Conservation (phyloP, 2,113 vertebrate species). For the Barbus barbus region DNA sequence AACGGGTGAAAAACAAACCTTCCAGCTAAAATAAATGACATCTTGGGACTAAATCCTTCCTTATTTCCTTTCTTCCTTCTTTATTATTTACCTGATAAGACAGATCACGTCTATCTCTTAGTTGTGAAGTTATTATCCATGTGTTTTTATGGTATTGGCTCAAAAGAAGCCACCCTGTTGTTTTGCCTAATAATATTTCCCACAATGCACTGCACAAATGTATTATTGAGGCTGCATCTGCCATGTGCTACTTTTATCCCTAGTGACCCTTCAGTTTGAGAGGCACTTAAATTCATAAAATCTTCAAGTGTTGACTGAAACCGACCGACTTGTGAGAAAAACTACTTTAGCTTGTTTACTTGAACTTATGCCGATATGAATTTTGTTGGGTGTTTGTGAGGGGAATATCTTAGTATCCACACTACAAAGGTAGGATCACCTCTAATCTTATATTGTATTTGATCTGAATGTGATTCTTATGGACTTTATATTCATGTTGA, state of each 20-base stretch:
- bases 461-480: background rate
- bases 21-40: constrained; percentile 42
- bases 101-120: background rate
- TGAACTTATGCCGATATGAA: constrained; percentile 6
- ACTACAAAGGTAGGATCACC: constrained; percentile 10
- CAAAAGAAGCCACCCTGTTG: background rate
- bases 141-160: constrained; percentile 3
- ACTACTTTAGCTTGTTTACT: constrained; percentile 31
- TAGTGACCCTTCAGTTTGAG: constrained; percentile 35
- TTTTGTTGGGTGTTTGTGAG: constrained; percentile 7
- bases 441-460: background rate
- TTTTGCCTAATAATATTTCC: constrained; percentile 12
- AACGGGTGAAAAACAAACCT: constrained; percentile 2
- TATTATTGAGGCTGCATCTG: constrained; percentile 16
- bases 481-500: background rate
- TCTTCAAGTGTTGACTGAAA: constrained; percentile 37
- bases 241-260: constrained; percentile 4
- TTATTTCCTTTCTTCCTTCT: constrained; percentile 12
- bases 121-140: constrained; percentile 13
- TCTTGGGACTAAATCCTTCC: constrained; percentile 22
- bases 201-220: constrained; percentile 24
- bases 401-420: background rate
- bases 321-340: too few species aligned
- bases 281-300: constrained; percentile 38
- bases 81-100: constrained; percentile 39